These are phyloP conservation scores for Odontophorus gujanensis DNA, from an alignment of 2,113 vertebrate species.

Conservation along the genomic window DNA sequence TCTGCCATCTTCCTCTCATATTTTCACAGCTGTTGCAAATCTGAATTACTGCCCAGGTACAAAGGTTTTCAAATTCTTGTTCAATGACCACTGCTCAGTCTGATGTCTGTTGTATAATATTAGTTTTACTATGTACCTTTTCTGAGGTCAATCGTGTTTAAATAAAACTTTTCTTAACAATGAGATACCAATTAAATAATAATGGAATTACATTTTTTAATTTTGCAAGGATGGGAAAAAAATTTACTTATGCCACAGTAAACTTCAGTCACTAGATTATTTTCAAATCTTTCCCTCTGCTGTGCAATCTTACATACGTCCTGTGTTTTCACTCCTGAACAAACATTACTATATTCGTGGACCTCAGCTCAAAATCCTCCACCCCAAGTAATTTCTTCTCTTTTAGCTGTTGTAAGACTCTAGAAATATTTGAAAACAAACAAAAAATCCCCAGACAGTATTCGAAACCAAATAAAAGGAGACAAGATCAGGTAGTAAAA, in stretches of 20 bases:
- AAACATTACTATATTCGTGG: neutral
- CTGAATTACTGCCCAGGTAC: neutral
- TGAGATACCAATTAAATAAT: neutral
- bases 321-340: neutral
- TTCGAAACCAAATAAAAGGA: neutral
- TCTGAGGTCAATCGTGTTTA: neutral
- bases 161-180: neutral
- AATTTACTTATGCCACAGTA: neutral
- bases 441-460: neutral
- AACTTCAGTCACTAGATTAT: neutral
- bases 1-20: neutral
- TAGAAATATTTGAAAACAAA: neutral
- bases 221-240: neutral
- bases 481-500: neutral
- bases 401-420: neutral
- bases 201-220: constrained; percentile 6
- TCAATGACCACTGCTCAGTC: neutral
- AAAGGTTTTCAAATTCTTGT: neutral
- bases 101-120: neutral
- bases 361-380: neutral
- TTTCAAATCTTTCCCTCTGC: neutral
- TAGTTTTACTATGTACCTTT: neutral
- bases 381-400: neutral
- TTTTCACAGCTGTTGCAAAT: neutral
- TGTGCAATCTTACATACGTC: neutral